A percentile compares a stretch with the other conserved stretches of the same genome.
These are phyloP conservation scores for Lasioglossum morio DNA, from an alignment of 2,888 invertebrate genomes.

Conservation along the genomic window DNA sequence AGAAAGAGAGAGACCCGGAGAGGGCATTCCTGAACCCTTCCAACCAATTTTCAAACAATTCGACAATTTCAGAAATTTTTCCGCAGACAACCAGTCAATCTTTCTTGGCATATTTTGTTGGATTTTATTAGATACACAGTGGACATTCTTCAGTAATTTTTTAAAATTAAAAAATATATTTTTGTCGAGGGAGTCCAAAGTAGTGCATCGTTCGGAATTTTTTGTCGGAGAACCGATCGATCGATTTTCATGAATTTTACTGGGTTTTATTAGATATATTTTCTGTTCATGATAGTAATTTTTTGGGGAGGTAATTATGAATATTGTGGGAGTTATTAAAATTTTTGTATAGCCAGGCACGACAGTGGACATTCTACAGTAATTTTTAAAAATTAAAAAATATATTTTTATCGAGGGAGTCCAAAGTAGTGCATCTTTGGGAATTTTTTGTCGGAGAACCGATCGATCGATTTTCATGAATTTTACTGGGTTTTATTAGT, in stretches of 20 bases:
- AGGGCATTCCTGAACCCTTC: background rate
- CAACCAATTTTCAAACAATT: background rate
- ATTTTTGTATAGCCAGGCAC: background rate
- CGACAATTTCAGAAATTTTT: background rate
- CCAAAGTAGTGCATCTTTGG: too few relatives aligned
- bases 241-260: too few relatives aligned
- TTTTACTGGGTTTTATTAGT: too few relatives aligned
- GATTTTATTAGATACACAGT: background rate
- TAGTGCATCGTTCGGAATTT: too few relatives aligned
- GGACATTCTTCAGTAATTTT: background rate
- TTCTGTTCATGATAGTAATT: background rate
- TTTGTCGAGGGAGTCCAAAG: too few relatives aligned
- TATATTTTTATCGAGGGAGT: too few relatives aligned
- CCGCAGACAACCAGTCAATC: background rate
- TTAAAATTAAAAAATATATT: background rate
- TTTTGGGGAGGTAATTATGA: background rate
- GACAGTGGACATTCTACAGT: too few relatives aligned
- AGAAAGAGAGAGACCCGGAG: background rate
- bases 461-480: too few relatives aligned
- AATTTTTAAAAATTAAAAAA: too few relatives aligned
- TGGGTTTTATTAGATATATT: too few relatives aligned
- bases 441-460: too few relatives aligned
- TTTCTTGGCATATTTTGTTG: fast-evolving
- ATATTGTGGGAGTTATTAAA: background rate
- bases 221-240: too few relatives aligned